These are phyloP conservation scores for Timandra comae DNA, from an alignment of 2,888 invertebrate genomes.

Conservation along the genomic window DNA sequence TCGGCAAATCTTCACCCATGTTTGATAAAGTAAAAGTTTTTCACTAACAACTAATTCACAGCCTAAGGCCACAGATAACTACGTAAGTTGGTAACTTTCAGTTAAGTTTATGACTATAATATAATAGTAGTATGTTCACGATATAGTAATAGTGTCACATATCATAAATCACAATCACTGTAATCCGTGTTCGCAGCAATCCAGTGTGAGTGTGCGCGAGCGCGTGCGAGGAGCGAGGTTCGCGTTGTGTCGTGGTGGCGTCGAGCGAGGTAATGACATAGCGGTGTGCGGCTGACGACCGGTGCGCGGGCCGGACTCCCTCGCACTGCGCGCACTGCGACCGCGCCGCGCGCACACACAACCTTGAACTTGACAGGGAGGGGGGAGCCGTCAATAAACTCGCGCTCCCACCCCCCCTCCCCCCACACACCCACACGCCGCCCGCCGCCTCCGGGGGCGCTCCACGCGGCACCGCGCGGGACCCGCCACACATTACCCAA, in stretches of 20 bases:
- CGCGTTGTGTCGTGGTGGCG: slow-evolving; percentile 60
- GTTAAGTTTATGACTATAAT: slow-evolving; percentile 41
- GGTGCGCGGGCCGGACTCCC: slow-evolving; percentile 76
- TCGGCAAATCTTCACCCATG: slow-evolving; percentile 94
- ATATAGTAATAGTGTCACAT: slow-evolving; percentile 50
- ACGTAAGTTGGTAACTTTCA: slow-evolving; percentile 62
- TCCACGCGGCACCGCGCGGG: too few relatives aligned
- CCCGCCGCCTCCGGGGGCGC: slow-evolving; percentile 8
- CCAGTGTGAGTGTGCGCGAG: slow-evolving; percentile 45
- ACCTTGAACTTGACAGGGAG: slow-evolving; percentile 77
- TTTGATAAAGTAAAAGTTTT: slow-evolving; percentile 70
- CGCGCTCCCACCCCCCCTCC: slow-evolving; percentile 62
- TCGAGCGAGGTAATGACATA: slow-evolving; percentile 56
- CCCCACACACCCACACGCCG: slow-evolving; percentile 30
- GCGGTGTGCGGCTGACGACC: slow-evolving; percentile 72
- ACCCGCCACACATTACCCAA: slow-evolving; percentile 8
- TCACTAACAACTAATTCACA: slow-evolving; percentile 70
- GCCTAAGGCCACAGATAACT: slow-evolving; percentile 68
- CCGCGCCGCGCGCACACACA: slow-evolving; percentile 76
- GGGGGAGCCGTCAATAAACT: slow-evolving; percentile 71
- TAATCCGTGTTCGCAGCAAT: slow-evolving; percentile 59
- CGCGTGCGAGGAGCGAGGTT: slow-evolving; percentile 48
- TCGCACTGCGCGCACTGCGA: slow-evolving; percentile 61
- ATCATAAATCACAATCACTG: slow-evolving; percentile 62
- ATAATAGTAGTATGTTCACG: slow-evolving; percentile 36